These are phyloP conservation scores for Agrypnia vestita DNA, from an alignment of 1,140 invertebrate genomes.

Conservation along the genomic window DNA sequence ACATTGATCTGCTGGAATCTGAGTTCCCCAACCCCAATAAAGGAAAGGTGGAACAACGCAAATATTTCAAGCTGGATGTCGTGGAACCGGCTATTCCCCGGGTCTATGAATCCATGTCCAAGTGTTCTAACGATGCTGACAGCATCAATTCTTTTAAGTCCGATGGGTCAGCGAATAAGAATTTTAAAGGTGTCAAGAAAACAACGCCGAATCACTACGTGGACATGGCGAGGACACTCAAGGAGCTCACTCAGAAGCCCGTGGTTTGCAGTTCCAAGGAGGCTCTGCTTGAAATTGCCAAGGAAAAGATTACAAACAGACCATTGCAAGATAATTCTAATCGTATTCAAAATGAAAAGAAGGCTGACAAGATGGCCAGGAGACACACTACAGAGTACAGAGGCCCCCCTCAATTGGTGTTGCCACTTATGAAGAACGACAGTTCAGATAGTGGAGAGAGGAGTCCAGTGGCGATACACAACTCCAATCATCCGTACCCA, in stretches of 20 bases:
- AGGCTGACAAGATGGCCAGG: constrained; percentile 41
- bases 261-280: constrained; percentile 23
- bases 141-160: constrained; percentile 48
- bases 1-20: background rate
- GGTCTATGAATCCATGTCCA: background rate
- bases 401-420: constrained; percentile 47
- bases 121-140: constrained; percentile 41
- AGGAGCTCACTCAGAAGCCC: constrained; percentile 21
- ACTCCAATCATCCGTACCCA: constrained; percentile 40
- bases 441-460: constrained; percentile 51
- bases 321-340: constrained; percentile 46
- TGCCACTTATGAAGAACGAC: constrained; percentile 50
- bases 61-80: background rate
- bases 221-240: constrained; percentile 49
- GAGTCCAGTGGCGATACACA: constrained; percentile 43
- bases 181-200: constrained; percentile 9
- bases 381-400: constrained; percentile 58
- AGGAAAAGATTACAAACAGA: constrained; percentile 30
- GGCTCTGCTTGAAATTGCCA: background rate
- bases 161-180: constrained; percentile 31
- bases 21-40: background rate
- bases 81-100: background rate
- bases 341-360: constrained; percentile 33
- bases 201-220: constrained; percentile 50
- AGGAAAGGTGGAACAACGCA: background rate